Evolutionary conservation across 2,113 vertebrate genomes (phyloP).

Genomic region (Jacana jacana): DNA sequence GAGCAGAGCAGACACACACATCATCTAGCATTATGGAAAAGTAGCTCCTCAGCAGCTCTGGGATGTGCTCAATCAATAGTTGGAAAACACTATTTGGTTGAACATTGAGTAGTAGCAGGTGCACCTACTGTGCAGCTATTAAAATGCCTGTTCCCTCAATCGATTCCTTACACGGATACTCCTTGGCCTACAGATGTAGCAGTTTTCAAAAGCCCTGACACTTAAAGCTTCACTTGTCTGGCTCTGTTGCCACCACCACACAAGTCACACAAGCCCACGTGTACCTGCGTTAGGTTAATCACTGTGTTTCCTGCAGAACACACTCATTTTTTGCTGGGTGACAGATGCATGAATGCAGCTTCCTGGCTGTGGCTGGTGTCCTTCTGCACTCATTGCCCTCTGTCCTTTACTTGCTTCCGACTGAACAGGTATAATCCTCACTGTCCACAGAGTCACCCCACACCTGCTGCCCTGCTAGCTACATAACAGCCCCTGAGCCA

Average conservation of each 20-base stretch:
- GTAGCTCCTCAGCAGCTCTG: background rate
- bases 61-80: constrained; percentile 40
- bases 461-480: background rate
- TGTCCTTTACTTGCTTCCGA: background rate
- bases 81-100: background rate
- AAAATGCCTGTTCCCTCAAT: constrained; percentile 5
- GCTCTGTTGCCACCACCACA: background rate
- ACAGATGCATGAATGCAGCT: background rate
- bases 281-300: background rate
- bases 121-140: constrained; percentile 39
- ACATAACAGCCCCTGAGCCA: background rate
- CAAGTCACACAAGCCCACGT: fast-evolving
- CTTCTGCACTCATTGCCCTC: background rate
- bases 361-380: background rate
- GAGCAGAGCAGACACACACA: background rate
- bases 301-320: background rate
- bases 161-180: background rate
- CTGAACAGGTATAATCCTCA: background rate
- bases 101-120: constrained; percentile 54
- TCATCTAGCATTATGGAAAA: background rate
- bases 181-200: background rate
- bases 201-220: background rate
- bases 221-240: background rate
- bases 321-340: background rate
- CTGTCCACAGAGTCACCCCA: background rate